Conservation (phyloP, 2,113 vertebrate species). For the Indri indri region DNA sequence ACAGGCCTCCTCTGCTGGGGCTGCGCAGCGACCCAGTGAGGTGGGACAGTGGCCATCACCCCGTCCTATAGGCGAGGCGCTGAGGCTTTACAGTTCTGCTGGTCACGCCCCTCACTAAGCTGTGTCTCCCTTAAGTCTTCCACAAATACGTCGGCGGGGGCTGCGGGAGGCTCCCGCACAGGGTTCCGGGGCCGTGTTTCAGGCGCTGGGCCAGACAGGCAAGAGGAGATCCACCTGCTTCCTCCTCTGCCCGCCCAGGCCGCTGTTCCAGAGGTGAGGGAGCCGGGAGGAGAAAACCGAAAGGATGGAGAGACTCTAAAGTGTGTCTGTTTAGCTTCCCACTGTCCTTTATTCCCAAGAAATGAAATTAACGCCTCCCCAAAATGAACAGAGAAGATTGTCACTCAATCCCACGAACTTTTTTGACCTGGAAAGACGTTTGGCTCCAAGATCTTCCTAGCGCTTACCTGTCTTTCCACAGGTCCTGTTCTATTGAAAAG, state of each 20-base stretch:
- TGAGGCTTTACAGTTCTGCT: background rate
- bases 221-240: background rate
- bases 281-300: too few relatives aligned
- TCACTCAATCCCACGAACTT: background rate
- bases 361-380: background rate
- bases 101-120: background rate
- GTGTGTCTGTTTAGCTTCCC: background rate
- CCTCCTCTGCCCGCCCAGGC: background rate
- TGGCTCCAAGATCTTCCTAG: background rate
- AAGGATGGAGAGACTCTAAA: background rate
- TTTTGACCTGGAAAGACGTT: background rate
- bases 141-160: rapidly evolving
- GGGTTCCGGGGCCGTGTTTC: rapidly evolving
- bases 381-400: background rate
- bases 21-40: too few relatives aligned
- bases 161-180: rapidly evolving
- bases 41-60: background rate
- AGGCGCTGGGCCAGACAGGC: background rate
- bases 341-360: background rate
- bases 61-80: background rate
- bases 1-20: rapidly evolving
- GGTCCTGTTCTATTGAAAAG: background rate
- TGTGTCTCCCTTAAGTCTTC: too few relatives aligned
- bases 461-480: too few relatives aligned
- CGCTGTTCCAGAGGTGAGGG: background rate